phyloP scores from a whole-genome alignment of 2,888 invertebrate species.

The Quadroppia sp. region DNA sequence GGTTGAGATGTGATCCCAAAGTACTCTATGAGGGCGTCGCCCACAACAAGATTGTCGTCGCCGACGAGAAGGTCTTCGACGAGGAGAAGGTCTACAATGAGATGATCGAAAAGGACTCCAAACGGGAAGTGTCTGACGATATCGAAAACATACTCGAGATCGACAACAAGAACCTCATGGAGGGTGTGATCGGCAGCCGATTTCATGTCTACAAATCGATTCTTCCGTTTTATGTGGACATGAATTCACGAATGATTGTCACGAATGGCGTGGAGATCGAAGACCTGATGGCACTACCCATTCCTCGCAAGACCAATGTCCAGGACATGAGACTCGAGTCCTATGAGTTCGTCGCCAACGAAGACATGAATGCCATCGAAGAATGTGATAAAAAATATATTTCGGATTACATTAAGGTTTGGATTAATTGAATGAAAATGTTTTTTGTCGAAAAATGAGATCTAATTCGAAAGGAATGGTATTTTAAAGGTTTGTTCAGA shows the following conservation, averaged over 20 bases:
- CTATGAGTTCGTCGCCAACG: constrained; percentile 23
- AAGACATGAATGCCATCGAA: background rate
- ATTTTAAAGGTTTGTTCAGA: too few species aligned
- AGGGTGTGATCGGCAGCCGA: background rate
- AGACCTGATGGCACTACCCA: background rate
- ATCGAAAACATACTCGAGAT: too few species aligned
- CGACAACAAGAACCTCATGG: too few species aligned
- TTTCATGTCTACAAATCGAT: background rate
- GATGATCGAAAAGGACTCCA: too few species aligned
- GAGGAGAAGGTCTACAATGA: background rate
- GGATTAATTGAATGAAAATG: too few species aligned
- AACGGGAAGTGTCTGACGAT: too few species aligned
- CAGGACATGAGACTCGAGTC: background rate
- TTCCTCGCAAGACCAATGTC: background rate
- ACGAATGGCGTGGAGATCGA: constrained; percentile 18
- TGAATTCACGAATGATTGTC: background rate
- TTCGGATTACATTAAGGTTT: background rate
- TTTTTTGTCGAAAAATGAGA: too few species aligned
- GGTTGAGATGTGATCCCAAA: constrained; percentile 12
- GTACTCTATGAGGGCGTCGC: constrained; percentile 15
- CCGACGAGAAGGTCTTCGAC: background rate
- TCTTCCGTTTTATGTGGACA: background rate
- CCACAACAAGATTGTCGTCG: background rate
- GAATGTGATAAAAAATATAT: background rate
- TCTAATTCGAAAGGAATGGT: too few species aligned